These are phyloP conservation scores for Bombycilla garrulus DNA, from an alignment of 2,113 vertebrate genomes.

Conservation along the genomic window DNA sequence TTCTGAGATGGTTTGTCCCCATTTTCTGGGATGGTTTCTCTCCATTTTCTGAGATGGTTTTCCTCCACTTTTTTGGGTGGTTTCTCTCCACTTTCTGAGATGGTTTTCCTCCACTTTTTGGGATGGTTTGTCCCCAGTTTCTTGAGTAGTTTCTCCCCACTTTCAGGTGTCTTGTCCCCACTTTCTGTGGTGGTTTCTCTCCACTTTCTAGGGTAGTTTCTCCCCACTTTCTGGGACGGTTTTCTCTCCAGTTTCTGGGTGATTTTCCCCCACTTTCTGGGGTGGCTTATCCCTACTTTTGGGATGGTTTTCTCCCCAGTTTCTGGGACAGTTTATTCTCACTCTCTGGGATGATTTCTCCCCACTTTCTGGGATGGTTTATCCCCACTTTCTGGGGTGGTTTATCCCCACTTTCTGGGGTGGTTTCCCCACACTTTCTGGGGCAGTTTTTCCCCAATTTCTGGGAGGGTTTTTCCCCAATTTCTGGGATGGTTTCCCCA, in stretches of 20 bases:
- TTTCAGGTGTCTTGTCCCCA: too few species aligned
- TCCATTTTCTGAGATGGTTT: accelerated
- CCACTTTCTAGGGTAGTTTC: accelerated
- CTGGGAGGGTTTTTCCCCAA: accelerated
- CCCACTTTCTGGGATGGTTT: accelerated
- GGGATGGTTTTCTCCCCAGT: neutral
- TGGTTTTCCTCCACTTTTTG: accelerated
- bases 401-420: neutral
- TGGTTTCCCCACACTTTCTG: accelerated
- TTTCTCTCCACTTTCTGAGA: neutral
- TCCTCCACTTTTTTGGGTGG: accelerated
- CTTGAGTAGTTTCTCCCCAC: too few species aligned
- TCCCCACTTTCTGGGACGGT: accelerated
- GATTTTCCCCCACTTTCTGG: accelerated
- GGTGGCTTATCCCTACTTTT: accelerated
- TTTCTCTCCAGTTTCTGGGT: accelerated
- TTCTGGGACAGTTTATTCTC: accelerated
- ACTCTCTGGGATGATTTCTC: accelerated
- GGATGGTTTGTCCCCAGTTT: neutral
- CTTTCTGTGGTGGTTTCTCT: neutral
- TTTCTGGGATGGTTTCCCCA: accelerated
- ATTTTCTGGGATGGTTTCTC: accelerated
- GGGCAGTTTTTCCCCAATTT: accelerated
- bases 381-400: accelerated
- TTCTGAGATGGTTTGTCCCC: accelerated